Evolutionary conservation across 2,113 vertebrate species (phyloP), one percentile per base, ranked within the genome.

Genomic region (Mormyrus lacerda): DNA sequence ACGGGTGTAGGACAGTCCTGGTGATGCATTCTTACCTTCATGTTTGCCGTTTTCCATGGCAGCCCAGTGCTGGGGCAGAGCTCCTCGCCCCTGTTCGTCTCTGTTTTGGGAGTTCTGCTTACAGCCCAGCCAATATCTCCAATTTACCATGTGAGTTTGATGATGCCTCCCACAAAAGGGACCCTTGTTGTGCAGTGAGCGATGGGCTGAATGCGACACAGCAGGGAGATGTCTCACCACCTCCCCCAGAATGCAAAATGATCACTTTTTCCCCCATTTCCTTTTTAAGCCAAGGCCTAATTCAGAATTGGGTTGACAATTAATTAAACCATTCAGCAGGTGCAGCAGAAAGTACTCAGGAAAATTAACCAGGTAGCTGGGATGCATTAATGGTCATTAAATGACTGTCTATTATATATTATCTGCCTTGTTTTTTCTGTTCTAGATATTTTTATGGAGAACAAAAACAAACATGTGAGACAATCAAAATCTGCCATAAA

Each of bases 121-220:
- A 88, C 89, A 61, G 48, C 83, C 45, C 89, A 87, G 27, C 92
- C 89, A 65, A 92, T 88, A 87, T 88, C 89, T 65, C 87, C 87
- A 87, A 89, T 82, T 84, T 53, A 90, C 83, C 95, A 96, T 95
- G 95, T 95, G 95, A 96, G 95, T 94, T 94, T 93, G 95, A 89
- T 96, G 95, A 96, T 95, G 92, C 90, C 45, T 31, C 45, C 44
- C 89, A 96, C 95, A 96, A 96, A 95, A 92, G 94, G 93, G 85
- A 89, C 89, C 94, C 92, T 96, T 96, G 95, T 96, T 91, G 79
- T 94, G 92, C 89, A 13, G 90, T 89, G 92, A 93, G 87, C 89
- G 69, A 76, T 82, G 91, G 93, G 91, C 87, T 91, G 89, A 73
- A 89, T 65, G n/a, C 5, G n/a, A 65, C 44, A 89, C 31, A 3